phyloP scores from a whole-genome alignment of 53 echinoderm and acorn worm species.

The Echinometra lucunter region DNA sequence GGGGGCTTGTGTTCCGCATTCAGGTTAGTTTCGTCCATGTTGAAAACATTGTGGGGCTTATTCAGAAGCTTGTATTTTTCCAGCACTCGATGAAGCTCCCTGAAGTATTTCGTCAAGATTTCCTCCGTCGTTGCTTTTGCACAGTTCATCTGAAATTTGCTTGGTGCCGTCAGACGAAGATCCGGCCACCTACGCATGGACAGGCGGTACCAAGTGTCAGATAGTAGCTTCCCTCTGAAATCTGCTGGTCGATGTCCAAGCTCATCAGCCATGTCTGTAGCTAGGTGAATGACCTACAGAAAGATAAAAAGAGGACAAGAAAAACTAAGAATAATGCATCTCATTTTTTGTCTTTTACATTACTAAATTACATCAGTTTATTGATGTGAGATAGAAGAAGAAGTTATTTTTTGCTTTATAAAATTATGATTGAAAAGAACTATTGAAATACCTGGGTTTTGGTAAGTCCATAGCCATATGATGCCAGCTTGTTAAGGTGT shows the following conservation, averaged over 20 bases:
- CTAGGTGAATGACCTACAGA: not conserved
- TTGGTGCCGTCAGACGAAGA: not conserved
- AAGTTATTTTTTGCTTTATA: not conserved
- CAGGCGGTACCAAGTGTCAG: not conserved
- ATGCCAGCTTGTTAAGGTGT: not conserved
- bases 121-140: not conserved
- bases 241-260: not conserved
- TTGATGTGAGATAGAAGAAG: not conserved
- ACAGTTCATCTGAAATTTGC: not conserved
- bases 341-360: not conserved
- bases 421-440: not conserved
- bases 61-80: slow-evolving; percentile 13
- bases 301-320: not conserved
- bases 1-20: slow-evolving; percentile 49
- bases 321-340: not conserved
- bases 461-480: not conserved
- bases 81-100: not conserved
- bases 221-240: not conserved
- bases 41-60: slow-evolving; percentile 38
- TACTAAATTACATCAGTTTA: not conserved
- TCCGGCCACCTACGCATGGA: not conserved
- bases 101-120: not conserved
- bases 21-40: slow-evolving; percentile 34
- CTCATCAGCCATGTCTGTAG: not conserved
- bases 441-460: not conserved